Evolutionary conservation across 2,888 invertebrate genomes (phyloP).

Genomic region (Apamea monoglypha): DNA sequence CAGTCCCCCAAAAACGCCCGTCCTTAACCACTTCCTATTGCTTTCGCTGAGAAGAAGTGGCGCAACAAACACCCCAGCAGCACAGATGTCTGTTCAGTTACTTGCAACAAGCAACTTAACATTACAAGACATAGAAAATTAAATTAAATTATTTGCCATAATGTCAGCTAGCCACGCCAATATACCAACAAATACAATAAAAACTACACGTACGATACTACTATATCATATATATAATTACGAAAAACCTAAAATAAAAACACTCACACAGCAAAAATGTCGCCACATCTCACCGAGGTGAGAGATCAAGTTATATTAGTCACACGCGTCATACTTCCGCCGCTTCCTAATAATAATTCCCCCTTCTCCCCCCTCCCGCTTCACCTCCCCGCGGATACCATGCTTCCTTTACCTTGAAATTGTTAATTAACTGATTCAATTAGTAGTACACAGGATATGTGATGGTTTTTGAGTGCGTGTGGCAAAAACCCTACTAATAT

Average conservation of each 20-base stretch:
- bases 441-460: slow-evolving; percentile 66
- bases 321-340: slow-evolving; percentile 73
- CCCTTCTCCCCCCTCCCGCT: slow-evolving; percentile 64
- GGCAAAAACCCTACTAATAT: not conserved
- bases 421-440: slow-evolving; percentile 80
- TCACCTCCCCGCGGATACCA: slow-evolving; percentile 71
- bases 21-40: too few species aligned
- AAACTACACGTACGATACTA: too few species aligned
- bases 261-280: slow-evolving; percentile 33
- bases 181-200: too few species aligned
- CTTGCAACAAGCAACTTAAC: too few species aligned
- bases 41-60: too few species aligned
- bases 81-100: too few species aligned
- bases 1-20: too few species aligned
- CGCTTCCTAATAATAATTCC: slow-evolving; percentile 73
- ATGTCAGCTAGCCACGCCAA: too few species aligned
- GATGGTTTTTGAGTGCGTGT: slow-evolving; percentile 55
- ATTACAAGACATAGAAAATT: too few species aligned
- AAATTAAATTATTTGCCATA: too few species aligned
- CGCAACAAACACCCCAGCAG: too few species aligned
- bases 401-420: slow-evolving; percentile 83
- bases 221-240: not conserved
- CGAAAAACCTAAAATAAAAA: not conserved
- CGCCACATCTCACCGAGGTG: slow-evolving; percentile 43
- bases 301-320: slow-evolving; percentile 70